phyloP scores from a whole-genome alignment of 2,888 invertebrate species.

The Caenorhabditis drosophilae region DNA sequence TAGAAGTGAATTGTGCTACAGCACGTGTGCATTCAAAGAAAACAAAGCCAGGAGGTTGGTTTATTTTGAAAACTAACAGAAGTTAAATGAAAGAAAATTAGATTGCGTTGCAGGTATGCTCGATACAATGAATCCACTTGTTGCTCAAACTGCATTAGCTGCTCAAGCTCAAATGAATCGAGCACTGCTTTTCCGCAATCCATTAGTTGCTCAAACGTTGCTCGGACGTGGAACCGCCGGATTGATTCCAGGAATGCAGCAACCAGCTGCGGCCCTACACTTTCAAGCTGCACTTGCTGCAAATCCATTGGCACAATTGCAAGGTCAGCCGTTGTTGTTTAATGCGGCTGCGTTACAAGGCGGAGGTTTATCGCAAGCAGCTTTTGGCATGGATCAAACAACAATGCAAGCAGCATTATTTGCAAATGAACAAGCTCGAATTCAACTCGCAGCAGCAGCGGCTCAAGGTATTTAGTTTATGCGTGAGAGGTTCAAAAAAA shows the following conservation, averaged over 20 bases:
- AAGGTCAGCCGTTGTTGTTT: conserved; percentile 43
- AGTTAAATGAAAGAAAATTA: too few species aligned
- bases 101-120: conserved; percentile 36
- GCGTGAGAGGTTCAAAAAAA: neutral
- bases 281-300: conserved; percentile 23
- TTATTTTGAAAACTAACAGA: too few species aligned
- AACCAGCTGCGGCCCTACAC: conserved; percentile 22
- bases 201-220: conserved; percentile 37
- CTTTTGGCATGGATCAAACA: conserved; percentile 27
- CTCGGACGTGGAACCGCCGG: conserved; percentile 29
- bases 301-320: conserved; percentile 33
- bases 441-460: conserved; percentile 42
- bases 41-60: conserved; percentile 73
- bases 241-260: conserved; percentile 31
- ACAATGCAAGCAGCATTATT: conserved; percentile 35
- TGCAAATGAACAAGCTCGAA: conserved; percentile 45
- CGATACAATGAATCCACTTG: conserved; percentile 30
- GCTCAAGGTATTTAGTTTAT: conserved; percentile 28
- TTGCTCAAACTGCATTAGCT: conserved; percentile 42
- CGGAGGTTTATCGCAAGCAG: conserved; percentile 19
- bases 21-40: conserved; percentile 99
- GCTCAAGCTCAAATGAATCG: conserved; percentile 41
- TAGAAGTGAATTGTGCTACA: conserved; percentile 96
- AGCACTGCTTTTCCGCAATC: conserved; percentile 40
- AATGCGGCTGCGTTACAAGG: conserved; percentile 32